Conservation (phyloP, 2,888 invertebrate genomes). For the Limnephilus marmoratus region DNA sequence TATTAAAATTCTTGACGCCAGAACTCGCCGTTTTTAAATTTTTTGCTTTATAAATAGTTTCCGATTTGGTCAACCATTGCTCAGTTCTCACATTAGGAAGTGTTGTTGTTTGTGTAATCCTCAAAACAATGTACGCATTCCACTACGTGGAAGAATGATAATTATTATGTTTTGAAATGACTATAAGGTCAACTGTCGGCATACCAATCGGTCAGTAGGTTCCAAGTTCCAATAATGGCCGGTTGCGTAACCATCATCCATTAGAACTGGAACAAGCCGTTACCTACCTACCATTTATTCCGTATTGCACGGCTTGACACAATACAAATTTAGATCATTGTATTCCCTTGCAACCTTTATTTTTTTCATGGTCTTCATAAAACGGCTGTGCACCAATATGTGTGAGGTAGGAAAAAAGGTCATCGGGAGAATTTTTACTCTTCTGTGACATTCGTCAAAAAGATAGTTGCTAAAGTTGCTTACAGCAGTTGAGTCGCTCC, state of each 20-base stretch:
- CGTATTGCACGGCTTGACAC: slow-evolving; percentile 8
- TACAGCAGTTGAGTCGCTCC: too few species aligned
- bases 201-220: slow-evolving; percentile 61
- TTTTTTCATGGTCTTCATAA: too few species aligned
- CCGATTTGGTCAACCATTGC: not conserved
- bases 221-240: slow-evolving; percentile 57
- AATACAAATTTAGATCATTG: not conserved
- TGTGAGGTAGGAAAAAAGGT: too few species aligned
- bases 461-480: too few species aligned
- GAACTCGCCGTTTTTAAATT: too few species aligned
- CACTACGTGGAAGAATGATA: slow-evolving; percentile 1
- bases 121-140: not conserved
- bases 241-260: slow-evolving; percentile 45
- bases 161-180: slow-evolving; percentile 52
- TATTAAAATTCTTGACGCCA: too few species aligned
- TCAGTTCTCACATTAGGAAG: not conserved
- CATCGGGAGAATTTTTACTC: too few species aligned
- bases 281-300: not conserved
- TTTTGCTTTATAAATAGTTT: not conserved
- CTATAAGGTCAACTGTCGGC: slow-evolving; percentile 58
- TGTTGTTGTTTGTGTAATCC: not conserved
- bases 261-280: slow-evolving; percentile 45
- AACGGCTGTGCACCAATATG: too few species aligned
- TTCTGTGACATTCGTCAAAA: too few species aligned
- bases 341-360: too few species aligned